Base-by-base conservation (phyloP, 2,797 vertebrate genomes). In the Podargus strigoides region DNA sequence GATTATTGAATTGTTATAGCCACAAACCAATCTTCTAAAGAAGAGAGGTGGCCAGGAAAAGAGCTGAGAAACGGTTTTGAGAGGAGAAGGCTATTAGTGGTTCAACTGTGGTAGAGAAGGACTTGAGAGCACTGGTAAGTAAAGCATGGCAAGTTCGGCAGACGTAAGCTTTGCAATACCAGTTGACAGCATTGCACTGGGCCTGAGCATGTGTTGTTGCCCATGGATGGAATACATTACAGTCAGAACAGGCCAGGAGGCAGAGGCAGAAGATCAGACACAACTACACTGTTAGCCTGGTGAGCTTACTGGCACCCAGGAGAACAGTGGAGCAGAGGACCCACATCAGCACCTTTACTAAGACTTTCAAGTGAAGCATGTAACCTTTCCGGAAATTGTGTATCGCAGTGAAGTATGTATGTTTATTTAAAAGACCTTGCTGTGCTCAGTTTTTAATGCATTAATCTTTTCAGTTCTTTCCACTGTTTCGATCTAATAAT, bases 121-220 rank as follows among this genome's bases (percentile, higher is more conserved):
- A 47, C n/a, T 28, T 69, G 69, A 72, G 47, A 69, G 34, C 32
- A 32, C n/a, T 27, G n/a, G 5, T 36, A 27, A 39, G 21, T 36
- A 60, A 50, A 85, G 34, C 44, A 17, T 2, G 0, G n/a, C 0
- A 15, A 55, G 16, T 69, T 55, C 69, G 36, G 39, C 1, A 1
- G 37, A 30, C 1, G 1, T 77, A 41, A 23, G 21, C 46, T 62
- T 78, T 19, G 10, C 0, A 0, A 3, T 55, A 32, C 26, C 62
- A 36, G 14, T 5, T 67, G 47, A 34, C 28, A 72, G 41, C 10
- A 6, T 27, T 77, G 46, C 30, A 32, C 12, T 50, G 75, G 36
- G 32, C 22, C n/a, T 66, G 7, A 88, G 21, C 36, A 11, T 2
- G 3, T 73, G 23, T 72, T 90, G n/a, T 14, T 93, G 49, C 36